phyloP scores from a whole-genome alignment of 2,797 vertebrate genomes.

The Tapera naevia region DNA sequence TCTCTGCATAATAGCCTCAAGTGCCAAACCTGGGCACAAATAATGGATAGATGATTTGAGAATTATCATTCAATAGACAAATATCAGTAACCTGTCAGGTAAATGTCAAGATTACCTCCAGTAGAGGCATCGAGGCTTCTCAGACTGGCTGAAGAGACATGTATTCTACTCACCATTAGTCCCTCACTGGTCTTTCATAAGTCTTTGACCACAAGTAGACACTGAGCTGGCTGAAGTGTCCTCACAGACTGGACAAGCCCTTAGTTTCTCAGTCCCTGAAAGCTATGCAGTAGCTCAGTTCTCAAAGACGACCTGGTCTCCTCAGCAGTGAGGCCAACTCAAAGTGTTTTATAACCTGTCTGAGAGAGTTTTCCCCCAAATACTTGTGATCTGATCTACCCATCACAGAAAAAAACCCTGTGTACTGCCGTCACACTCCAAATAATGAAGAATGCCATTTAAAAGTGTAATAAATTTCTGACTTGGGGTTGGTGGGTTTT shows the following conservation, averaged over 20 bases:
- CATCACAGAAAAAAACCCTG: neutral
- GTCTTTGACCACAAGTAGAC: neutral
- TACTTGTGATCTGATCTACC: neutral
- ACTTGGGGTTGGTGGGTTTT: too few species aligned
- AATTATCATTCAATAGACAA: neutral
- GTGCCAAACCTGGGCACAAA: neutral
- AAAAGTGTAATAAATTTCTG: neutral
- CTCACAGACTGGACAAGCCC: neutral
- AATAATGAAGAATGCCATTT: neutral
- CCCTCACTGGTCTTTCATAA: neutral
- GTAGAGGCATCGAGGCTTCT: neutral
- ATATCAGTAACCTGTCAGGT: neutral
- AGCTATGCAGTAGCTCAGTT: neutral
- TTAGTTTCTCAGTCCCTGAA: neutral
- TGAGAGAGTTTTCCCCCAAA: neutral
- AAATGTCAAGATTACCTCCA: neutral
- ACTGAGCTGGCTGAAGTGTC: neutral
- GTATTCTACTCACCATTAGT: neutral
- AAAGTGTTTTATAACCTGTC: neutral
- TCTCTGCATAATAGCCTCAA: neutral
- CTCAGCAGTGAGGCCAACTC: neutral
- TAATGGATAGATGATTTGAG: neutral
- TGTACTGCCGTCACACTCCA: neutral
- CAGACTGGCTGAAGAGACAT: neutral
- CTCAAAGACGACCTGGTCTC: neutral